Conservation (phyloP, 2,797 vertebrate genomes). For the Sphaeramia orbicularis region DNA sequence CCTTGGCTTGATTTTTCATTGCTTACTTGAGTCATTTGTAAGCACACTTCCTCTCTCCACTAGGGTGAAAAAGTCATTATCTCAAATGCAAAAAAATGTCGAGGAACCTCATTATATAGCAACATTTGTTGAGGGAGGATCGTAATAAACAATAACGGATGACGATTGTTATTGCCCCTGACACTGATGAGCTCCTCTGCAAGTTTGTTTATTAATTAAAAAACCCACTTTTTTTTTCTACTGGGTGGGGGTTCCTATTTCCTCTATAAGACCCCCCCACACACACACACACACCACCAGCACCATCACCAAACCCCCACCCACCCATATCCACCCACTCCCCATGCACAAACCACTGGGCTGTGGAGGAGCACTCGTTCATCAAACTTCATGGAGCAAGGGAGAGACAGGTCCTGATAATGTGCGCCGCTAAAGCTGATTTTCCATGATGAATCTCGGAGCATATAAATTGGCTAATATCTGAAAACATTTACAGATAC, state of each 20-base stretch:
- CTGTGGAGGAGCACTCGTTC: slow-evolving; percentile 96
- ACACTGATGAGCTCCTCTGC: slow-evolving; percentile 99
- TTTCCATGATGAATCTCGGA: slow-evolving; percentile 99
- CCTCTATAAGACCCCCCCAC: slow-evolving; percentile 46
- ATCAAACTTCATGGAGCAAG: slow-evolving; percentile 99
- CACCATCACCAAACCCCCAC: slow-evolving; percentile 47
- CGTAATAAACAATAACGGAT: slow-evolving; percentile 99
- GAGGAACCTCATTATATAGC: slow-evolving; percentile 98
- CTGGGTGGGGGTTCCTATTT: slow-evolving; percentile 55
- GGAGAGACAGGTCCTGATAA: slow-evolving; percentile 94
- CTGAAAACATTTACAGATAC: slow-evolving; percentile 99
- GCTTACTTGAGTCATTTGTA: slow-evolving; percentile 88
- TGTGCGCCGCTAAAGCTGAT: slow-evolving; percentile 99
- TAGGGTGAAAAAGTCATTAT: slow-evolving; percentile 97
- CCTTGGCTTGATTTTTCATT: slow-evolving; percentile 66
- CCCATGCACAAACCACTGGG: slow-evolving; percentile 93
- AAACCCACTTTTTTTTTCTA: slow-evolving; percentile 86
- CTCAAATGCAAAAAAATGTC: slow-evolving; percentile 90
- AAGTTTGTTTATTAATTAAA: slow-evolving; percentile 99
- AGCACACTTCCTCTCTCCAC: slow-evolving; percentile 74
- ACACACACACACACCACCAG: slow-evolving; percentile 21
- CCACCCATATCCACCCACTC: slow-evolving; percentile 35
- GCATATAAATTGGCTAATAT: slow-evolving; percentile 99
- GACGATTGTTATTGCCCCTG: slow-evolving; percentile 97
- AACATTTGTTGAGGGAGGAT: slow-evolving; percentile 98